A percentile compares a stretch with the other conserved stretches of the same genome.
Conservation (phyloP, 1,140 invertebrate species). For the Drosophila bocqueti region DNA sequence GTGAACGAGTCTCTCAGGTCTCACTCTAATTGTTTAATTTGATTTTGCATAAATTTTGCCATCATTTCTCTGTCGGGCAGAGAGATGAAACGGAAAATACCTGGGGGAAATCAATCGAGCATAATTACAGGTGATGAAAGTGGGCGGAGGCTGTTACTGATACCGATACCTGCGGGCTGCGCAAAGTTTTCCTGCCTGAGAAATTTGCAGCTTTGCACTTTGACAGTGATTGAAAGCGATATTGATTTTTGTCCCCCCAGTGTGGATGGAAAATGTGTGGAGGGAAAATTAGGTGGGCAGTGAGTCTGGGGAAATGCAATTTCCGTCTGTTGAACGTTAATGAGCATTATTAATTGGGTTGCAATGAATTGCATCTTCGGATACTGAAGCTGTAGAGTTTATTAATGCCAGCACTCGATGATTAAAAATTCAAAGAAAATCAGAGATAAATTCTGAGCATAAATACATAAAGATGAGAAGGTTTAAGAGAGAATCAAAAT, state of each 20-base stretch:
- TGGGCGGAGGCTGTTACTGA: conserved; percentile 5
- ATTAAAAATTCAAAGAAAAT: conserved; percentile 16
- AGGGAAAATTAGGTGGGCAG: background rate
- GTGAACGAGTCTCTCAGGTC: conserved; percentile 1
- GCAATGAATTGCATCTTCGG: conserved; percentile 13
- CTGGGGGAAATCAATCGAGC: conserved; percentile 67
- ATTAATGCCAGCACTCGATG: conserved; percentile 33
- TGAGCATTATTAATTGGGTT: conserved; percentile 64
- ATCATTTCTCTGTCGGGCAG: conserved; percentile 6
- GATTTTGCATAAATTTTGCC: conserved; percentile 68
- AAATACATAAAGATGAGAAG: background rate
- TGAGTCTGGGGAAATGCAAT: conserved; percentile 47
- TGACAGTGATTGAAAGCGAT: conserved; percentile 69
- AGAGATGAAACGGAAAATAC: conserved; percentile 40
- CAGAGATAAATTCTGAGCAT: background rate
- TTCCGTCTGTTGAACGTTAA: conserved; percentile 48
- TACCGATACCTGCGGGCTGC: conserved; percentile 36
- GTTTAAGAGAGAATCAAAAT: background rate
- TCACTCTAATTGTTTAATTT: conserved; percentile 71
- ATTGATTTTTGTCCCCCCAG: conserved; percentile 61
- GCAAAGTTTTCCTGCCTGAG: conserved; percentile 30
- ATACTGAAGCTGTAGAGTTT: conserved; percentile 24
- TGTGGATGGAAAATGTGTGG: background rate
- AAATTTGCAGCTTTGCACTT: conserved; percentile 62
- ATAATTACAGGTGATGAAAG: conserved; percentile 68